Evolutionary conservation across 2,797 vertebrate species (phyloP), one percentile per base, ranked within the genome.

Genomic region (Galago senegalensis): DNA sequence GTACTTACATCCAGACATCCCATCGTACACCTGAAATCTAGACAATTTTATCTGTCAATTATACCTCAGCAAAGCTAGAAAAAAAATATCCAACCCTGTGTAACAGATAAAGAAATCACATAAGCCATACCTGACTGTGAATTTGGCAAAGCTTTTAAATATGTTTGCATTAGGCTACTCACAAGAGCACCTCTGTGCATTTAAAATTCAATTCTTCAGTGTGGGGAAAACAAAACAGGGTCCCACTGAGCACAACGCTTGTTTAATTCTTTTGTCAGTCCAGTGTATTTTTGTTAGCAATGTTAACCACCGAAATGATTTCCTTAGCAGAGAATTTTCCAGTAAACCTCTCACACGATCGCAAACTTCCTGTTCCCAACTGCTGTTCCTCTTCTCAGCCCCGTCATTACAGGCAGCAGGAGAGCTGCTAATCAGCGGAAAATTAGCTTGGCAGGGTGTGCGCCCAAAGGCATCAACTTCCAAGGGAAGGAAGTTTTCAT

Each of bases 391-490:
- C 70, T 61, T 93, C 76, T 73, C n/a, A 34, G 49, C 14, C 12
- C 25, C 3, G 46, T 82, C 92, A 60, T 87, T 37, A 75, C n/a
- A 87, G 82, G n/a, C 81, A 79, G 60, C 76, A 61, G 40, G 70
- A 95, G 79, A 91, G 40, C 70, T 96, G 77, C 86, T 61, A 69
- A n/a, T 91, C 93, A 93, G 91, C 87, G 94, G 81, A 94, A 96
- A 94, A 82, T 95, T 70, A 92, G 72, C 53, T 49, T 65, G 81
- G 63, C 21, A 20, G 72, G 4, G 14, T 81, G 5, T 61, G 10
- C 88, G 20, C 31, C 60, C 73, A 89, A 43, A 94, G 43, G 18
- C 43, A 70, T 70, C 79, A 72, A 16, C 69, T 92, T 94, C 31
- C 4, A n/a, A 58, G 58, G 60, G 72, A 92, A 96, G 53, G 37